Percentiles rank a stretch among this genome's conserved stretches.
These are phyloP conservation scores for Drosophila putrida DNA, from an alignment of 2,888 invertebrate species.

Conservation along the genomic window DNA sequence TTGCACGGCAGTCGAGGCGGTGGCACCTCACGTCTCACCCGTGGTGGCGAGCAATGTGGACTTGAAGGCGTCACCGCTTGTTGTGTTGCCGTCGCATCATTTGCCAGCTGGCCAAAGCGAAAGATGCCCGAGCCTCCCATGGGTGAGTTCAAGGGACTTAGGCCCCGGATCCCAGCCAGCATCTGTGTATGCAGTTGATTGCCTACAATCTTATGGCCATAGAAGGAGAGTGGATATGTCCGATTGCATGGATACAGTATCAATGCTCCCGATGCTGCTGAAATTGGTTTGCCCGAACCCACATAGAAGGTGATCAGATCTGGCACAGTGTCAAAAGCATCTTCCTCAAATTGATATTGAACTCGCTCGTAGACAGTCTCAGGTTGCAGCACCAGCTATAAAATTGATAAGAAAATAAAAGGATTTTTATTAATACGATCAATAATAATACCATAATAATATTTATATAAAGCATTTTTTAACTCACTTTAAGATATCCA, in stretches of 20 bases:
- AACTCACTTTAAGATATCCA: background rate
- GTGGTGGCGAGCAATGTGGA: slow-evolving; percentile 87
- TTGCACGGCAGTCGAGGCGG: slow-evolving; percentile 87
- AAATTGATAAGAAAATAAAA: background rate
- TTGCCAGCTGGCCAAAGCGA: slow-evolving; percentile 72
- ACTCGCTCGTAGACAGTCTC: slow-evolving; percentile 96
- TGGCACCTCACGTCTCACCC: slow-evolving; percentile 86
- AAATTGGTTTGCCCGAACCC: slow-evolving; percentile 95
- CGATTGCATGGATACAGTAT: slow-evolving; percentile 95
- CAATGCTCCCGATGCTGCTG: slow-evolving; percentile 94
- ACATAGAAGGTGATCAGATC: slow-evolving; percentile 97
- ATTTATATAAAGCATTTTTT: too few relatives aligned
- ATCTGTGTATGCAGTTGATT: slow-evolving; percentile 85
- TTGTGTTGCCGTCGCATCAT: slow-evolving; percentile 23
- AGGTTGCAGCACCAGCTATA: slow-evolving; percentile 92
- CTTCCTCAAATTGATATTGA: slow-evolving; percentile 97
- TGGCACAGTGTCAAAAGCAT: slow-evolving; percentile 96
- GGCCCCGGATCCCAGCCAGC: slow-evolving; percentile 84
- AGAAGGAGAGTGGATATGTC: slow-evolving; percentile 91
- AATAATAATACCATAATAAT: background rate
- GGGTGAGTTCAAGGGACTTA: slow-evolving; percentile 84
- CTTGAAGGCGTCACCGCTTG: slow-evolving; percentile 73
- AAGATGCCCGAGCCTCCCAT: slow-evolving; percentile 80
- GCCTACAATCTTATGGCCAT: slow-evolving; percentile 88
- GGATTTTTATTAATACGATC: background rate